Conservation (phyloP, 1,140 invertebrate genomes). For the Calosoma granatense region DNA sequence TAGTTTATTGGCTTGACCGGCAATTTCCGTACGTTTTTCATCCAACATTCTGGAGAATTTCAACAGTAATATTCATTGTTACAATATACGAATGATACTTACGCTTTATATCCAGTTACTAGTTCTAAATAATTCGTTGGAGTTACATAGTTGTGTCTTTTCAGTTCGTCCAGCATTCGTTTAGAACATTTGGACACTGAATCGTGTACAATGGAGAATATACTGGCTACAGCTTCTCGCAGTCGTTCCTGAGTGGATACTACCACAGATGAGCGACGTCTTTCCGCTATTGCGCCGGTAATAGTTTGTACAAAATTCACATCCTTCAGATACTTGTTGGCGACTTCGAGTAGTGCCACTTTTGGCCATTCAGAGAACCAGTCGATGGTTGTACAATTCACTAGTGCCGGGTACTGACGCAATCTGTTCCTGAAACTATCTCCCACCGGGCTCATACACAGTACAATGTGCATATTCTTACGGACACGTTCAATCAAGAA, state of each 20-base stretch:
- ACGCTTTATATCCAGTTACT: constrained; percentile 71
- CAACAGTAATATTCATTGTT: constrained; percentile 11
- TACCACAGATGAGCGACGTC: constrained; percentile 27
- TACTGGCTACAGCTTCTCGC: constrained; percentile 50
- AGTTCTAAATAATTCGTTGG: constrained; percentile 77
- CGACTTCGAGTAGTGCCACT: constrained; percentile 76
- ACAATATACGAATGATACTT: constrained; percentile 20
- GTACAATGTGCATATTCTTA: constrained; percentile 65
- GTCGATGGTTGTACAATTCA: constrained; percentile 79
- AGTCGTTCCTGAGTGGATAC: constrained; percentile 48
- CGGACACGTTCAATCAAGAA: constrained; percentile 69
- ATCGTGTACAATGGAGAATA: constrained; percentile 68
- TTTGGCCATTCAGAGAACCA: constrained; percentile 82
- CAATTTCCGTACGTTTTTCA: constrained; percentile 57
- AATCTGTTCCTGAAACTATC: constrained; percentile 66
- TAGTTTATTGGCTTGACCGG: constrained; percentile 59
- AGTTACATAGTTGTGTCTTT: constrained; percentile 76
- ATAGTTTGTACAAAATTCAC: constrained; percentile 56
- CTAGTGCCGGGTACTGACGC: constrained; percentile 72
- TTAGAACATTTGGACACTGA: constrained; percentile 58
- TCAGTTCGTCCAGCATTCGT: constrained; percentile 63
- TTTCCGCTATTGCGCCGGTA: constrained; percentile 34
- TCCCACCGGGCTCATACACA: constrained; percentile 81
- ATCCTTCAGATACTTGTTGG: constrained; percentile 55
- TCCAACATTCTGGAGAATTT: constrained; percentile 50